These are phyloP conservation scores for Urophycis tenuis DNA, from an alignment of 2,797 vertebrate species.

Conservation along the genomic window DNA sequence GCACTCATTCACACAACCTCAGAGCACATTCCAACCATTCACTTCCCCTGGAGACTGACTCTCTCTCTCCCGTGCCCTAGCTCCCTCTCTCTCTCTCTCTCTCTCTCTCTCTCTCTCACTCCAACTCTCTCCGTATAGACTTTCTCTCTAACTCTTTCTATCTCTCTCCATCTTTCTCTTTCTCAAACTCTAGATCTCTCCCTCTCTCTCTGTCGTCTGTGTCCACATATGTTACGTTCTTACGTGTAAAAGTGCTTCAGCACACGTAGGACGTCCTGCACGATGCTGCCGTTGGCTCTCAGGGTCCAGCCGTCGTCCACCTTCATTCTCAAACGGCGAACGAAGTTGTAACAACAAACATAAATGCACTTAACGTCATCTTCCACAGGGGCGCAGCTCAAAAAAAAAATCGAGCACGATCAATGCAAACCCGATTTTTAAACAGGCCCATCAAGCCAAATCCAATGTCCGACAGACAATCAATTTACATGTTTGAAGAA, in stretches of 20 bases:
- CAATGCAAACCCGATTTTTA: constrained; percentile 80
- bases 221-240: no score
- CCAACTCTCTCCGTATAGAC: constrained; percentile 44
- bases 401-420: constrained; percentile 69
- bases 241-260: no score
- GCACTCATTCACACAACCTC: constrained; percentile 64
- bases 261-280: no score
- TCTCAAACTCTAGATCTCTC: not conserved
- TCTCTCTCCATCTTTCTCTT: not conserved
- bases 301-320: not conserved
- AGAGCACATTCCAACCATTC: constrained; percentile 67
- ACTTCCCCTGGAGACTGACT: constrained; percentile 66
- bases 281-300: no score
- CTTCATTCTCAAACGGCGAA: not conserved
- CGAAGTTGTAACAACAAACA: not conserved
- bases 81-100: constrained; percentile 43
- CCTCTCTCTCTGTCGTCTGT: not conserved
- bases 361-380: not conserved
- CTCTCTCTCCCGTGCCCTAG: constrained; percentile 44
- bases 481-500: constrained; percentile 77
- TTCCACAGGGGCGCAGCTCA: constrained; percentile 53
- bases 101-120: constrained; percentile 25
- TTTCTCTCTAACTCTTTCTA: not conserved
- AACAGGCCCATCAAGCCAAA: constrained; percentile 72
- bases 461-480: constrained; percentile 73